Evolutionary conservation across 2,113 vertebrate species (phyloP).

Genomic region (Pygathrix nemaeus): DNA sequence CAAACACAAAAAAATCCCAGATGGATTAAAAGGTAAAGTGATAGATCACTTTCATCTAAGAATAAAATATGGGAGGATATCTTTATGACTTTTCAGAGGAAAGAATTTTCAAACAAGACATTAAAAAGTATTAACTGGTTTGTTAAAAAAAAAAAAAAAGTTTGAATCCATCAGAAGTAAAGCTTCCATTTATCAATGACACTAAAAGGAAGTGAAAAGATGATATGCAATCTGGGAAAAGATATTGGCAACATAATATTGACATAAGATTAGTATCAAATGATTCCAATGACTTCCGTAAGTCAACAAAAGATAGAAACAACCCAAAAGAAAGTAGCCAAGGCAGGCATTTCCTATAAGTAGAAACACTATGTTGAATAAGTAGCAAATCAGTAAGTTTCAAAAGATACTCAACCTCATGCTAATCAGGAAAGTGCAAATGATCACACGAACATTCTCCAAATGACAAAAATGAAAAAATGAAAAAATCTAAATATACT

Average conservation of each 20-base stretch:
- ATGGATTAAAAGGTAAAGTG: neutral
- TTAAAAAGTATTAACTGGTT: neutral
- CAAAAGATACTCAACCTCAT: neutral
- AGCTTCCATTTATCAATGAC: neutral
- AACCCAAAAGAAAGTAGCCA: neutral
- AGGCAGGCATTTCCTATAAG: neutral
- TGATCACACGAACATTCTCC: neutral
- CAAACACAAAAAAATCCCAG: neutral
- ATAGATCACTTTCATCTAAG: neutral
- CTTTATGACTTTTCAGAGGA: neutral
- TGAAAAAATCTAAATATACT: neutral
- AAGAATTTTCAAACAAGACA: slow-evolving; percentile 28
- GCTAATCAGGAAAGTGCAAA: neutral
- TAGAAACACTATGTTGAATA: neutral
- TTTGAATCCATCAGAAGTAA: neutral
- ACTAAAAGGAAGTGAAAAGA: neutral
- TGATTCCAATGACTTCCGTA: neutral
- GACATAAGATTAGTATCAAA: neutral
- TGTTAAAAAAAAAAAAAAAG: neutral
- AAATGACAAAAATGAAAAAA: neutral
- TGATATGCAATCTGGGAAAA: neutral
- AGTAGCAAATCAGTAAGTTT: neutral
- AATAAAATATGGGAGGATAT: neutral
- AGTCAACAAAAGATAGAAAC: neutral
- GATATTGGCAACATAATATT: neutral